Evolutionary conservation across 1,140 invertebrate genomes (phyloP).

Genomic region (Cotesia chilonis): DNA sequence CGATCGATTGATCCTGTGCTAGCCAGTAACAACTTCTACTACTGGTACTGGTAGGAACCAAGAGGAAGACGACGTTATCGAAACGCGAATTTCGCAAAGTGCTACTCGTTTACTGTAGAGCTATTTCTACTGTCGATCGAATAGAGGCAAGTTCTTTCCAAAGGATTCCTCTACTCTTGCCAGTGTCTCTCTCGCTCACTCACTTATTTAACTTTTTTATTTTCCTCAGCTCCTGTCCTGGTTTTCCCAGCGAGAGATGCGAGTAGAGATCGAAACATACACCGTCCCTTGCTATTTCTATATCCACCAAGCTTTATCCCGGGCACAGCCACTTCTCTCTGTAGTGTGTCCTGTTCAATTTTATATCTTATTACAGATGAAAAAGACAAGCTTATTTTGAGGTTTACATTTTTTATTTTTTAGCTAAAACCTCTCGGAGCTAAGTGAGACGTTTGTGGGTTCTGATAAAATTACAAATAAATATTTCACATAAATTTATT

Average conservation of each 20-base stretch:
- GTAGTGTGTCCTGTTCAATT: too few relatives aligned
- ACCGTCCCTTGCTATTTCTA: background rate
- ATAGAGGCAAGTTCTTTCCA: constrained; percentile 19
- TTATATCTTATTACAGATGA: too few relatives aligned
- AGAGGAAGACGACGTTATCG: constrained; percentile 29
- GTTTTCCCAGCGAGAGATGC: background rate
- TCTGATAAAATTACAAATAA: too few relatives aligned
- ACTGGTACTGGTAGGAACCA: too few relatives aligned
- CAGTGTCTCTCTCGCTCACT: constrained; percentile 6
- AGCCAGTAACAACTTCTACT: constrained; percentile 30
- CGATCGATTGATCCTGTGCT: constrained; percentile 31
- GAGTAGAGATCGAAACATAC: background rate
- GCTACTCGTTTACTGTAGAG: constrained; percentile 38
- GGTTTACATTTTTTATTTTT: too few relatives aligned
- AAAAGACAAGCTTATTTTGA: too few relatives aligned
- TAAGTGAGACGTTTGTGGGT: too few relatives aligned
- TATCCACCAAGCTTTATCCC: constrained; percentile 5
- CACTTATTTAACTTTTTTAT: constrained; percentile 8
- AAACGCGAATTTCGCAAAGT: constrained; percentile 41
- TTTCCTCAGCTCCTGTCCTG: background rate
- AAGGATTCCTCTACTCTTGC: constrained; percentile 22
- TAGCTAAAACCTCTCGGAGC: too few relatives aligned
- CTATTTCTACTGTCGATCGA: constrained; percentile 36
- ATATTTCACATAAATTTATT: too few relatives aligned
- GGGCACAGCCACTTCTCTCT: background rate